Evolutionary conservation across 2,888 invertebrate genomes (phyloP).

Genomic region (Coenonympha arcania): DNA sequence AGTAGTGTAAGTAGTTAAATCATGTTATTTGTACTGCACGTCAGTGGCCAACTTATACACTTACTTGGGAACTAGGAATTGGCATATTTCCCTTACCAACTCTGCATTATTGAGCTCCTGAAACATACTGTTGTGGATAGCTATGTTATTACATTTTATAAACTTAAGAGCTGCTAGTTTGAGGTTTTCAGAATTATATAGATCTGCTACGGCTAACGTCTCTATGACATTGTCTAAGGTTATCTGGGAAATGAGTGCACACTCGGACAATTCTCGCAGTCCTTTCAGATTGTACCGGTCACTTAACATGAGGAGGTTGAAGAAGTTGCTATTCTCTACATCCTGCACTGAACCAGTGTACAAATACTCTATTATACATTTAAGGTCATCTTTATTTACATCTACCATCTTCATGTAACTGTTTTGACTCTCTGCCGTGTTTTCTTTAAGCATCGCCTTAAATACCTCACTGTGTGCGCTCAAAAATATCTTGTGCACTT

Average conservation of each 20-base stretch:
- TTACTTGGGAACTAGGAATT: constrained; percentile 37
- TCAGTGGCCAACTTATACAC: too few relatives aligned
- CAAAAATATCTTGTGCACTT: constrained; percentile 53
- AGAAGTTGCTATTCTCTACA: constrained; percentile 45
- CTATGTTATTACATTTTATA: constrained; percentile 48
- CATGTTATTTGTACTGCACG: too few relatives aligned
- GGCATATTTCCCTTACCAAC: constrained; percentile 50
- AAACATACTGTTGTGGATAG: constrained; percentile 43
- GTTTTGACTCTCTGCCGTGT: constrained; percentile 60
- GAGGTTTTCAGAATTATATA: constrained; percentile 49
- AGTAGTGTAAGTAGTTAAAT: too few relatives aligned
- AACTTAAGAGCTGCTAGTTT: constrained; percentile 51
- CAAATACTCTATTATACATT: constrained; percentile 52
- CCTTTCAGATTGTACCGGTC: constrained; percentile 56
- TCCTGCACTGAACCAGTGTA: constrained; percentile 56
- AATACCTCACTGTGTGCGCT: constrained; percentile 60
- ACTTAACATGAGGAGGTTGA: constrained; percentile 51
- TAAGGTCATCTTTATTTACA: constrained; percentile 51
- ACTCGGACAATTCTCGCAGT: constrained; percentile 46
- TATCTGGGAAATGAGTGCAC: constrained; percentile 46
- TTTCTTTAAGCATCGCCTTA: constrained; percentile 63
- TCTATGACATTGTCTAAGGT: constrained; percentile 52
- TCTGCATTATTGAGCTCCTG: constrained; percentile 49
- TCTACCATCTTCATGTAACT: constrained; percentile 54
- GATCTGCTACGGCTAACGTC: constrained; percentile 50